These are phyloP conservation scores for Pyrrhosoma nymphula DNA, from an alignment of 2,888 invertebrate genomes.

Conservation along the genomic window DNA sequence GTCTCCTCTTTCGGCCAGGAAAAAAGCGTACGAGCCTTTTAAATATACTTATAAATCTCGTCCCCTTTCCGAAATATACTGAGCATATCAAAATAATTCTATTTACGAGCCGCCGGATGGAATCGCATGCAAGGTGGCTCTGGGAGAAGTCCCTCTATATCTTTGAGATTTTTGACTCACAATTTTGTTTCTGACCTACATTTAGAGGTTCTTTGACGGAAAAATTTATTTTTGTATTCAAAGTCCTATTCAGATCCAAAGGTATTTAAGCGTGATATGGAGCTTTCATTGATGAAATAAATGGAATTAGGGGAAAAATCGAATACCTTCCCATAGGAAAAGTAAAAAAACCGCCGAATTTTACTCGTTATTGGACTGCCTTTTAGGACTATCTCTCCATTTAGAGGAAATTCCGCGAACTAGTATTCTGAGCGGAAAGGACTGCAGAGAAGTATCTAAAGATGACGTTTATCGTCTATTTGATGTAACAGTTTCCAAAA, in stretches of 20 bases:
- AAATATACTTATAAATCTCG: too few species aligned
- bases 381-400: neutral
- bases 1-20: too few species aligned
- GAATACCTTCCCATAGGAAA: neutral
- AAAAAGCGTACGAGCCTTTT: too few species aligned
- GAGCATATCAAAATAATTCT: neutral
- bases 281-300: neutral
- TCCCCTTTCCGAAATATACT: neutral
- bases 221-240: neutral
- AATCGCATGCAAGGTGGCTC: neutral
- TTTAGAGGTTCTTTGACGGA: neutral
- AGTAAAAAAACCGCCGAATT: neutral
- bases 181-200: constrained; percentile 3
- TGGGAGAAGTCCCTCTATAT: neutral
- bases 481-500: too few species aligned
- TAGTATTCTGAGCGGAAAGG: neutral
- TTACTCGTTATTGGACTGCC: neutral
- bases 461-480: neutral
- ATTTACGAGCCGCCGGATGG: neutral
- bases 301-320: neutral
- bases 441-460: neutral
- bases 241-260: neutral
- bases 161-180: neutral
- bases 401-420: neutral
- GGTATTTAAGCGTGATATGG: neutral